phyloP scores from a whole-genome alignment of 1,140 invertebrate genomes.

The Drosophila nannoptera region DNA sequence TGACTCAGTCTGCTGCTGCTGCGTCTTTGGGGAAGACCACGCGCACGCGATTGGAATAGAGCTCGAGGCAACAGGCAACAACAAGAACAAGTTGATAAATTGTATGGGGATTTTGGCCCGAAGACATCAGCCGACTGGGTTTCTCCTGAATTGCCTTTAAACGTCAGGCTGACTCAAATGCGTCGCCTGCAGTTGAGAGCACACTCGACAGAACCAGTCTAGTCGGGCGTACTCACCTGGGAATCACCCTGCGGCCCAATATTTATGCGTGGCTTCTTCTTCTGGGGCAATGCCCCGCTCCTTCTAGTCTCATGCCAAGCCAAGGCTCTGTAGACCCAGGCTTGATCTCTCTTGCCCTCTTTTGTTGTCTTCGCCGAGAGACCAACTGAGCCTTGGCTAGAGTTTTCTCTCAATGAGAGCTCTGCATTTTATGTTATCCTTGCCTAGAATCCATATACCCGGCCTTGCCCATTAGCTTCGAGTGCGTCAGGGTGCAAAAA shows the following conservation, averaged over 20 bases:
- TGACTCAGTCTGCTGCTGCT: conserved; percentile 52
- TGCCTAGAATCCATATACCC: too few relatives aligned
- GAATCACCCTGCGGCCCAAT: neutral
- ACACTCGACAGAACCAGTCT: conserved; percentile 22
- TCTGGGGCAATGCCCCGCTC: too few relatives aligned
- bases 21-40: conserved; percentile 56
- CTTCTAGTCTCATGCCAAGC: too few relatives aligned
- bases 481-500: too few relatives aligned
- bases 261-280: too few relatives aligned
- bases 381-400: too few relatives aligned
- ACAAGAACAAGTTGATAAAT: neutral
- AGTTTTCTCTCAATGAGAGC: too few relatives aligned
- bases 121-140: neutral
- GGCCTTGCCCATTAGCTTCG: too few relatives aligned
- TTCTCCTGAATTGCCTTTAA: conserved; percentile 28
- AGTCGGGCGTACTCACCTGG: neutral
- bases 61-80: neutral
- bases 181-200: conserved; percentile 34
- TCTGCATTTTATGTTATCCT: too few relatives aligned
- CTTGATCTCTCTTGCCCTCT: too few relatives aligned
- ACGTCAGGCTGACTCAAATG: conserved; percentile 17
- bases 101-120: conserved; percentile 3
- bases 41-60: neutral
- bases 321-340: too few relatives aligned
- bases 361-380: too few relatives aligned